phyloP scores from a whole-genome alignment of 2,888 invertebrate genomes.

The Drosophila melanosoma region DNA sequence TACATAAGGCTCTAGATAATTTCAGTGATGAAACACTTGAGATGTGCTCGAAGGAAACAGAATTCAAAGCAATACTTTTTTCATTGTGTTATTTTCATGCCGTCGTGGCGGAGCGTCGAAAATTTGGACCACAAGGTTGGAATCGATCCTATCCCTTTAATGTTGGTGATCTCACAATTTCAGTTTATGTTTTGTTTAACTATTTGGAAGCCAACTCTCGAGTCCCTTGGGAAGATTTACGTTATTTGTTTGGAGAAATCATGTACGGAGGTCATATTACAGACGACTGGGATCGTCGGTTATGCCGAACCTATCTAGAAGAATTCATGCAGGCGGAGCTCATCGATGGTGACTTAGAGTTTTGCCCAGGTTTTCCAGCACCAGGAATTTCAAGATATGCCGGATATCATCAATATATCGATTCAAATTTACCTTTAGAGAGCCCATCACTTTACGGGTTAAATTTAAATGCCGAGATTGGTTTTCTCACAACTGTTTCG shows the following conservation, averaged over 20 bases:
- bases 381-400: conserved; percentile 95
- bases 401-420: conserved; percentile 95
- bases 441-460: conserved; percentile 96
- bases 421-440: conserved; percentile 93
- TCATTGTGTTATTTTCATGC: conserved; percentile 97
- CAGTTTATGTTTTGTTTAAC: conserved; percentile 95
- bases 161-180: conserved; percentile 95
- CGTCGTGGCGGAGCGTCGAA: conserved; percentile 95
- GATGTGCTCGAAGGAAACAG: conserved; percentile 96
- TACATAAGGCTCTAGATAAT: conserved; percentile 2
- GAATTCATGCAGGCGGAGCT: conserved; percentile 86
- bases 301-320: conserved; percentile 93
- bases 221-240: conserved; percentile 97
- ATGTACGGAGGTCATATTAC: conserved; percentile 99
- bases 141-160: conserved; percentile 90
- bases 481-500: conserved; percentile 94
- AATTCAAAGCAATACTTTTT: conserved; percentile 96
- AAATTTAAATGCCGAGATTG: conserved; percentile 98
- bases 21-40: conserved; percentile 97
- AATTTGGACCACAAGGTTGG: conserved; percentile 88
- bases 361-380: conserved; percentile 85
- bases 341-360: neutral
- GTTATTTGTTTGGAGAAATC: conserved; percentile 97
- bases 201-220: conserved; percentile 95
- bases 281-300: conserved; percentile 96